Evolutionary conservation across 2,113 vertebrate genomes (phyloP).

Genomic region (Thoracochromis brauschi): DNA sequence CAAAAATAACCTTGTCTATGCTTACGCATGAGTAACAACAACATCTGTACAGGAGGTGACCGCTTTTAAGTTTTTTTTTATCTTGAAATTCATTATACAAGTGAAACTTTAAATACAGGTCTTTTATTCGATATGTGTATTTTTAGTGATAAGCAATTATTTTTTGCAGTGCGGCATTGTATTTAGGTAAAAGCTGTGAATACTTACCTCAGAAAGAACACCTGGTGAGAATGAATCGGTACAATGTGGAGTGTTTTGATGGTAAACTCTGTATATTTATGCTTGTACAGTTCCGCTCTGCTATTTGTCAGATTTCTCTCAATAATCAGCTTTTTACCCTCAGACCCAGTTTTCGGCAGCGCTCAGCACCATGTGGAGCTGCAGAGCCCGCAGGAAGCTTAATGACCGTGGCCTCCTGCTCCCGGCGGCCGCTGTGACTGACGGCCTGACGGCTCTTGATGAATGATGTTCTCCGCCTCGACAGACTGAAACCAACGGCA

Average conservation of each 20-base stretch:
- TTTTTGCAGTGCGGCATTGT: not conserved
- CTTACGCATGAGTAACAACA: not conserved
- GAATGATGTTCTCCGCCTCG: slow-evolving; percentile 23
- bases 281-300: not conserved
- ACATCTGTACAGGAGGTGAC: not conserved
- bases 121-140: not conserved
- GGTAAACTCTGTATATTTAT: not conserved
- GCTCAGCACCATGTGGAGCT: not conserved
- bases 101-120: not conserved
- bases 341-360: not conserved
- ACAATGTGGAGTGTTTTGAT: not conserved
- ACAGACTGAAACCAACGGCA: slow-evolving; percentile 32
- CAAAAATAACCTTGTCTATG: not conserved
- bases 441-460: slow-evolving; percentile 39
- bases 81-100: not conserved
- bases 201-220: not conserved
- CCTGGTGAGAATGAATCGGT: not conserved
- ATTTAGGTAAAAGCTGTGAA: not conserved
- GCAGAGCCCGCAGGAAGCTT: slow-evolving; percentile 4
- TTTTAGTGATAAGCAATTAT: not conserved
- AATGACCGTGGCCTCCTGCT: slow-evolving; percentile 28
- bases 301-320: not conserved
- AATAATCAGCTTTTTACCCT: not conserved
- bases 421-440: slow-evolving; percentile 20
- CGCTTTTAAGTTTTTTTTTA: rapidly evolving